A percentile compares a stretch with the other conserved stretches of the same genome.
Evolutionary conservation across 1,140 invertebrate genomes (phyloP).

Genomic region (Acyrthosiphon pisum): DNA sequence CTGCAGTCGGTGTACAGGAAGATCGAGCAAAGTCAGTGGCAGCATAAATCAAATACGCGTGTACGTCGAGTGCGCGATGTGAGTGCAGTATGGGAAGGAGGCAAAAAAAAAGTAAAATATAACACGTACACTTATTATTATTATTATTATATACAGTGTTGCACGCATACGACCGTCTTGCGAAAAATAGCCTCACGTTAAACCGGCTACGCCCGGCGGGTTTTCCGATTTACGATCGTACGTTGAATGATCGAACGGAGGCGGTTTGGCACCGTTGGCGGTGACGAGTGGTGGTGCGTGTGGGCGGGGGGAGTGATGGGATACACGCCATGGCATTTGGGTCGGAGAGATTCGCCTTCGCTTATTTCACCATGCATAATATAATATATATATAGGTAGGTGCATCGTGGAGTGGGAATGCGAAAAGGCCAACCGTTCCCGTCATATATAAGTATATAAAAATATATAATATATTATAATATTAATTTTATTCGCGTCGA

Average conservation of each 20-base stretch:
- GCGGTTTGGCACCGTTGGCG: background rate
- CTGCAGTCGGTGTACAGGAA: too few species aligned
- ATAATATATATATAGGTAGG: too few species aligned
- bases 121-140: conserved; percentile 7
- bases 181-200: conserved; percentile 38
- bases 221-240: conserved; percentile 46
- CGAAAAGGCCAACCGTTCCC: background rate
- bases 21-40: background rate
- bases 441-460: background rate
- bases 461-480: background rate
- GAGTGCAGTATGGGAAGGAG: background rate
- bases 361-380: background rate
- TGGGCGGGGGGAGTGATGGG: too few species aligned
- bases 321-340: background rate
- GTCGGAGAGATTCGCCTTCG: background rate
- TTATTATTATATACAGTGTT: background rate
- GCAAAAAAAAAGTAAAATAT: background rate
- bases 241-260: conserved; percentile 29
- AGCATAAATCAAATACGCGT: conserved; percentile 8
- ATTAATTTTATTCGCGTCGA: background rate
- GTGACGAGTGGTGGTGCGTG: background rate
- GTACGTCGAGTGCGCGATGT: background rate
- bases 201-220: background rate
- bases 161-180: background rate
- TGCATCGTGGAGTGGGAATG: background rate